phyloP scores from a whole-genome alignment of 2,888 invertebrate genomes.

The Phorcus lineatus region DNA sequence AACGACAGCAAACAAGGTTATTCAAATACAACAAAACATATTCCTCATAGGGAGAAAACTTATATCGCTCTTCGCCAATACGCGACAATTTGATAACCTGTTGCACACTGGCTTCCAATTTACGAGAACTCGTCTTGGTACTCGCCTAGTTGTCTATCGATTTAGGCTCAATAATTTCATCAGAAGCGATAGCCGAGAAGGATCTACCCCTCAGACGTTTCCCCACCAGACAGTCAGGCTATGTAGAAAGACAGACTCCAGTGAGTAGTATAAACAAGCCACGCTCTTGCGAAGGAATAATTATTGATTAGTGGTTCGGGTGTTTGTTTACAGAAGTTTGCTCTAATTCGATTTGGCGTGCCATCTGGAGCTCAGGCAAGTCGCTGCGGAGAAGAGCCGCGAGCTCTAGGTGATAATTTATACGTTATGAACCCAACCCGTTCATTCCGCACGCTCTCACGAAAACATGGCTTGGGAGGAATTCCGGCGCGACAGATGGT shows the following conservation, averaged over 20 bases:
- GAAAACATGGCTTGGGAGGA: background rate
- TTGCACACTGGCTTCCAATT: no score
- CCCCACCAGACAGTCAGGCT: background rate
- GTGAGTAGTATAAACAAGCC: background rate
- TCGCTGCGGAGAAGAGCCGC: background rate
- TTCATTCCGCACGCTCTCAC: background rate
- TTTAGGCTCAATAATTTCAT: background rate
- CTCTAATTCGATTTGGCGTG: conserved; percentile 1
- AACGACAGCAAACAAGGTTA: no score
- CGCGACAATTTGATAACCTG: no score
- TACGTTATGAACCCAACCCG: no score
- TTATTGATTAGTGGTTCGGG: background rate
- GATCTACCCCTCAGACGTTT: background rate
- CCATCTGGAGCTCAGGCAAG: background rate
- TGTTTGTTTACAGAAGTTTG: conserved; percentile 3
- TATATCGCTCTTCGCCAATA: no score
- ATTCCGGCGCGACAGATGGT: background rate
- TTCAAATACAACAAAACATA: no score
- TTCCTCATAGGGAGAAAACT: no score
- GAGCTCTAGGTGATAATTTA: no score
- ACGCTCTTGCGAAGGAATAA: background rate
- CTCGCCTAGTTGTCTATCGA: background rate
- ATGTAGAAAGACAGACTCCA: background rate
- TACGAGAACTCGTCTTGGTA: no score
- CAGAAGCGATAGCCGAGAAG: background rate